Percentiles rank a stretch among this genome's conserved stretches.
phyloP scores from a whole-genome alignment of 2,888 invertebrate genomes.

The Beris morrisii region DNA sequence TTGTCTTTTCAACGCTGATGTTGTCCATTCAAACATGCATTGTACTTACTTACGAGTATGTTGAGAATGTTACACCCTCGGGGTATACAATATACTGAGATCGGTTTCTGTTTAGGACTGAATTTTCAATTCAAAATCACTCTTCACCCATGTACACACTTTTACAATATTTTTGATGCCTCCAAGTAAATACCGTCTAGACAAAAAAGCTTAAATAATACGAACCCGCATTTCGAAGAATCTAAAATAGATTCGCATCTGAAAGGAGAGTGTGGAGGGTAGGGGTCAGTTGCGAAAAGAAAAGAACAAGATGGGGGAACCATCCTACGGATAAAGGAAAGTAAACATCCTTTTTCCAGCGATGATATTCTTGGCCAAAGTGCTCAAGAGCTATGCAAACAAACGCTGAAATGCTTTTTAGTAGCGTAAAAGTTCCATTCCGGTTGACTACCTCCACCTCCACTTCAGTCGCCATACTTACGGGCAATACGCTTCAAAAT shows the following conservation, averaged over 20 bases:
- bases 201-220: neutral
- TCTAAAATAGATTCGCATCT: constrained; percentile 2
- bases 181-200: constrained; percentile 6
- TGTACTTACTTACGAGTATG: too few species aligned
- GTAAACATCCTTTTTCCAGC: neutral
- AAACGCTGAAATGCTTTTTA: constrained; percentile 16
- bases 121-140: too few species aligned
- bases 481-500: neutral
- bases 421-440: constrained; percentile 1
- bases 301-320: neutral
- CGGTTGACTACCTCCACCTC: constrained; percentile 5
- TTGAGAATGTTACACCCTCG: too few species aligned
- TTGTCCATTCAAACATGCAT: too few species aligned
- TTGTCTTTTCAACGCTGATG: too few species aligned
- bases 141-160: too few species aligned
- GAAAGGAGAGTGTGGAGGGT: neutral
- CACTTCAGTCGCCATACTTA: neutral
- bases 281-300: neutral
- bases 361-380: constrained; percentile 18
- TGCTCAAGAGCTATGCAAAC: constrained; percentile 17
- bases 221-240: neutral
- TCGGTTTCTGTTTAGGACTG: too few species aligned
- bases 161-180: too few species aligned
- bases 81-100: too few species aligned
- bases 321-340: neutral